Conservation (phyloP, 2,888 invertebrate species). For the Noctua pronuba region DNA sequence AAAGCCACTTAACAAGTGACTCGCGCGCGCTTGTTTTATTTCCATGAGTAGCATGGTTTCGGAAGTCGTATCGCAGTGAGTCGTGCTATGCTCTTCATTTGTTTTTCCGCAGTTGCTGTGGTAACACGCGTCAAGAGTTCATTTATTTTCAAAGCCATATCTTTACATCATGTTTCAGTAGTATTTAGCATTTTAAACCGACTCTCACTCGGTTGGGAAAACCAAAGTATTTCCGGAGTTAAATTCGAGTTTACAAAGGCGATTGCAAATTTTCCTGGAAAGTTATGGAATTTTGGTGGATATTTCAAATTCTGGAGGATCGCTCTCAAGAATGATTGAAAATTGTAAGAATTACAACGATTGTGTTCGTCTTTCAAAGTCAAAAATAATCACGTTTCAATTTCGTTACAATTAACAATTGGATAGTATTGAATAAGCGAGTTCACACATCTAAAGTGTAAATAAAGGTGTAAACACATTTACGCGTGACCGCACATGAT, state of each 20-base stretch:
- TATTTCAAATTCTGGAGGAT: neutral
- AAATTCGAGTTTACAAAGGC: neutral
- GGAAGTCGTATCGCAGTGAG: neutral
- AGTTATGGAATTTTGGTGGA: neutral
- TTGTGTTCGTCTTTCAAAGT: neutral
- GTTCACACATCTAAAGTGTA: neutral
- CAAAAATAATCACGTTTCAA: neutral
- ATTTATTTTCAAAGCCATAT: neutral
- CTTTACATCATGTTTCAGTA: neutral
- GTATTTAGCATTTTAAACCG: neutral
- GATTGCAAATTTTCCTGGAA: neutral
- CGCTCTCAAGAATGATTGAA: neutral
- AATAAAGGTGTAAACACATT: neutral
- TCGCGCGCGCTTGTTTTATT: neutral
- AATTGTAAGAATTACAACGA: neutral
- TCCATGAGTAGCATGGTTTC: neutral
- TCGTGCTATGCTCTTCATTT: neutral
- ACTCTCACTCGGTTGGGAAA: neutral
- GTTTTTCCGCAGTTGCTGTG: neutral
- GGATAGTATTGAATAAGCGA: neutral
- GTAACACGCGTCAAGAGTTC: neutral
- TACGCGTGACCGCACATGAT: neutral
- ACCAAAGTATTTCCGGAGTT: neutral
- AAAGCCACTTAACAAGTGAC: neutral
- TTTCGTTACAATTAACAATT: neutral